Base-by-base conservation (phyloP, 1,140 invertebrate genomes). In the Drosophila ogumai region DNA sequence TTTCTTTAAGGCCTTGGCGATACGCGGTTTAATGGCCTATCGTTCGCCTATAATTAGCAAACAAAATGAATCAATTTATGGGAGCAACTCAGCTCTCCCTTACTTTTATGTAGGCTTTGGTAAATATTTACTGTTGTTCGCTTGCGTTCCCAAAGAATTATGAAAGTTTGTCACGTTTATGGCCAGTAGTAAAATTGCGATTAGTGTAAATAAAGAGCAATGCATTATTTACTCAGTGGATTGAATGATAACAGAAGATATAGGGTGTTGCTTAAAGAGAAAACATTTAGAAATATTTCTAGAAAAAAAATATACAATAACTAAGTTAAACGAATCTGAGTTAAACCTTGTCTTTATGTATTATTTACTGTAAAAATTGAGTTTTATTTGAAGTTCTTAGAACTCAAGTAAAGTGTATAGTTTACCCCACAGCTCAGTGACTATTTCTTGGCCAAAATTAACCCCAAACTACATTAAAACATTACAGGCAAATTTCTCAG, bases 91-190 rank as follows among this genome's bases (percentile, higher is more conserved):
- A 54, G 32, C 34, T 36, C 49, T 22, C 49, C 43, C 32, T 50
- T 38, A 46, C 46, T 76, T 58, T 58, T 54, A 25, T 40, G 40
- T 59, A 15, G 60, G 38, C 38, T 50, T 41, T 41, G 40, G 54
- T 56, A 76, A 76, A 67, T 75, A 61, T 64, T 75, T 47, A 56
- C 69, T 71, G n/a, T 68, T 59, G 52, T 55, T 55, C 34, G 34
- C 59, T 64, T 64, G 38, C 44, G 49, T 71, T 55, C 34, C n/a
- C 64, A 59, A 55, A 36, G 55, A 82, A 82, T 88, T 87, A 87
- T 87, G 79, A 79, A 87, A 87, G 80, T 87, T 78, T 84, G 80
- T 84, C 84, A 87, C 84, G 84, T 88, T 87, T 82, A 87, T 82
- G 65, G 52, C 17, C 43, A 38, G 60, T 50, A 76, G 47, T 58